These are phyloP conservation scores for Hesperophylax magnus DNA, from an alignment of 1,140 invertebrate genomes.

Conservation along the genomic window DNA sequence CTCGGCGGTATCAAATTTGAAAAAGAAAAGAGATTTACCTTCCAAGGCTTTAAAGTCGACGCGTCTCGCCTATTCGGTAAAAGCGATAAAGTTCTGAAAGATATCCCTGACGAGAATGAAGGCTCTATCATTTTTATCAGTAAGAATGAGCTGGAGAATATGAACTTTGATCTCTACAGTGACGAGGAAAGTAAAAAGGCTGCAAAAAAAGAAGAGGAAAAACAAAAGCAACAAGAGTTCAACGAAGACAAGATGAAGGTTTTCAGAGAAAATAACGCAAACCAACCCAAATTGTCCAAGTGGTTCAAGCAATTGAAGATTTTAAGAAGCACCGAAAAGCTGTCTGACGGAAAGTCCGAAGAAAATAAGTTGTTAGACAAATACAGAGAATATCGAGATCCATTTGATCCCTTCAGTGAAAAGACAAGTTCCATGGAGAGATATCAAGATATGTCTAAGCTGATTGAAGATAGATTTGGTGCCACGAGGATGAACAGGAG, in stretches of 20 bases:
- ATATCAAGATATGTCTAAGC: slow-evolving; percentile 75
- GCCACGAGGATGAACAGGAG: slow-evolving; percentile 61
- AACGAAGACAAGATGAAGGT: slow-evolving; percentile 73
- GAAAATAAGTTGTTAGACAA: slow-evolving; percentile 65
- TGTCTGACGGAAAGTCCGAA: slow-evolving; percentile 64
- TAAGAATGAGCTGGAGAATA: slow-evolving; percentile 74
- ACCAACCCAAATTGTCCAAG: slow-evolving; percentile 71
- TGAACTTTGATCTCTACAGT: slow-evolving; percentile 71
- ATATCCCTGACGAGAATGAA: slow-evolving; percentile 75
- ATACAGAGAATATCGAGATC: slow-evolving; percentile 66
- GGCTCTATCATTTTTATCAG: slow-evolving; percentile 76
- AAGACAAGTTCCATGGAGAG: slow-evolving; percentile 72
- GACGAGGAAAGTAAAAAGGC: slow-evolving; percentile 64
- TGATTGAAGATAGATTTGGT: slow-evolving; percentile 73
- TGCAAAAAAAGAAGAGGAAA: slow-evolving; percentile 60
- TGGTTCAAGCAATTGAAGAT: slow-evolving; percentile 73
- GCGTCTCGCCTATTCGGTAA: slow-evolving; percentile 69
- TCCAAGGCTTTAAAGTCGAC: slow-evolving; percentile 70
- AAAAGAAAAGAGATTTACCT: slow-evolving; percentile 70
- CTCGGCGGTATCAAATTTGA: slow-evolving; percentile 64
- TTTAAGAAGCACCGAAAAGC: slow-evolving; percentile 65
- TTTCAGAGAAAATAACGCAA: slow-evolving; percentile 67
- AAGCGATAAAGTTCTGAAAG: slow-evolving; percentile 69
- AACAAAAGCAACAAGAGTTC: slow-evolving; percentile 64
- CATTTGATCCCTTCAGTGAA: slow-evolving; percentile 68